phyloP scores from a whole-genome alignment of 2,888 invertebrate species.

The Odontocerum albicorne region DNA sequence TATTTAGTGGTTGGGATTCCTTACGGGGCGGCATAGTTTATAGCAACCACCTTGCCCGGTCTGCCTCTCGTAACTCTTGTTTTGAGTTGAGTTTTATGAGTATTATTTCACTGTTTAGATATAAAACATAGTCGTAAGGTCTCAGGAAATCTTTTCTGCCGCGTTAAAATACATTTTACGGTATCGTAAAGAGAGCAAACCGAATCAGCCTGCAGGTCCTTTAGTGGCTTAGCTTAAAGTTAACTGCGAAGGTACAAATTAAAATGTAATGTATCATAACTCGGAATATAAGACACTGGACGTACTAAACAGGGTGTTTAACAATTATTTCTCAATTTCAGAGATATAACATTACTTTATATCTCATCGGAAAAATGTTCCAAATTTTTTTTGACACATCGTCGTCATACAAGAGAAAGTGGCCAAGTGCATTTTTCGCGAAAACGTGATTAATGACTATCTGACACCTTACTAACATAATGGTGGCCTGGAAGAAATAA shows the following conservation, averaged over 20 bases:
- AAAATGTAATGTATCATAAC: constrained; percentile 36
- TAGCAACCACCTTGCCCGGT: no score
- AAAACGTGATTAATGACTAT: no score
- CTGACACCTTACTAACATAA: no score
- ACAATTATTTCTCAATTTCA: no score
- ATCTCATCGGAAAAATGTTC: no score
- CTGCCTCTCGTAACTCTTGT: constrained; percentile 49
- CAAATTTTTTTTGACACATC: no score
- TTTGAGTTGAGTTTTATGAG: constrained; percentile 60
- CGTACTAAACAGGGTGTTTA: constrained; percentile 3
- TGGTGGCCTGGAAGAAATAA: no score
- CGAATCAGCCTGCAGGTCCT: constrained; percentile 27
- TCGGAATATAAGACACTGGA: constrained; percentile 6
- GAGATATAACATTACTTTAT: no score
- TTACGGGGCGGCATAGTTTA: constrained; percentile 21
- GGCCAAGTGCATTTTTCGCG: no score
- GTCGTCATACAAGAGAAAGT: no score
- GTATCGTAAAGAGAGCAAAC: constrained; percentile 25
- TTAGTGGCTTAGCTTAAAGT: constrained; percentile 26
- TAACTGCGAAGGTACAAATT: constrained; percentile 30
- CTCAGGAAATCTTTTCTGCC: constrained; percentile 19
- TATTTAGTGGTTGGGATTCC: no score
- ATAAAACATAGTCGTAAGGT: constrained; percentile 46
- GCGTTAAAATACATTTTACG: constrained; percentile 28
- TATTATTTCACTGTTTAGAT: constrained; percentile 57